Evolutionary conservation across 2,888 invertebrate genomes (phyloP), one percentile per base, ranked within the genome.

Genomic region (Leucania comma): DNA sequence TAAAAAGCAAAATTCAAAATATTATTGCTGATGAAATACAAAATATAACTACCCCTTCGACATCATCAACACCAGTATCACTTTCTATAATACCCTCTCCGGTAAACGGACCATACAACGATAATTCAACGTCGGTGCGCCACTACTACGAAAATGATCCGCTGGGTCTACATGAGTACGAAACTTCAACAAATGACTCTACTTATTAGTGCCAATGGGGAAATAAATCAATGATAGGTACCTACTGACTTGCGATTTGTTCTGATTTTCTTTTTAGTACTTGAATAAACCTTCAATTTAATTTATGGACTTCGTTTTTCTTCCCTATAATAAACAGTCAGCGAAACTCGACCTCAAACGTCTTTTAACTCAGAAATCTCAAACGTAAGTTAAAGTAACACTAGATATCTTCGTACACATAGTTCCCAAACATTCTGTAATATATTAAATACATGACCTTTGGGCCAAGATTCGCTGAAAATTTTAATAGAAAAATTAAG

Each of bases 211-310:
- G 59, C 54, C 50, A 58, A 50, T 59, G 58, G 51, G 59, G 35
- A 42, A 59, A 67, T 51, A 32, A 67, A 35, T 51, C 67, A 67
- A 59, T 50, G 59, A 46, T 46, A 46, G 46, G 46, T 46, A 46
- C 46, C 46, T 46, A 46, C 46, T 46, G 46, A 46, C 46, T 46
- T 46, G 46, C 46, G 46, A 46, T 46, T 46, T 46, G 20, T n/a
- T n/a, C n/a, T n/a, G n/a, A n/a, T n/a, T n/a, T n/a, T n/a, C n/a
- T n/a, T n/a, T n/a, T n/a, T n/a, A n/a, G n/a, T n/a, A n/a, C n/a
- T n/a, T n/a, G n/a, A n/a, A n/a, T n/a, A n/a, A n/a, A n/a, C n/a
- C n/a, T n/a, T n/a, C n/a, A n/a, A n/a, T n/a, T n/a, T n/a, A n/a
- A n/a, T n/a, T n/a, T n/a, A n/a, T n/a, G n/a, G n/a, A n/a, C n/a